Percentiles rank a stretch among this genome's conserved stretches.
These are phyloP conservation scores for Caenorhabditis panamensis DNA, from an alignment of 2,888 invertebrate genomes.

Conservation along the genomic window DNA sequence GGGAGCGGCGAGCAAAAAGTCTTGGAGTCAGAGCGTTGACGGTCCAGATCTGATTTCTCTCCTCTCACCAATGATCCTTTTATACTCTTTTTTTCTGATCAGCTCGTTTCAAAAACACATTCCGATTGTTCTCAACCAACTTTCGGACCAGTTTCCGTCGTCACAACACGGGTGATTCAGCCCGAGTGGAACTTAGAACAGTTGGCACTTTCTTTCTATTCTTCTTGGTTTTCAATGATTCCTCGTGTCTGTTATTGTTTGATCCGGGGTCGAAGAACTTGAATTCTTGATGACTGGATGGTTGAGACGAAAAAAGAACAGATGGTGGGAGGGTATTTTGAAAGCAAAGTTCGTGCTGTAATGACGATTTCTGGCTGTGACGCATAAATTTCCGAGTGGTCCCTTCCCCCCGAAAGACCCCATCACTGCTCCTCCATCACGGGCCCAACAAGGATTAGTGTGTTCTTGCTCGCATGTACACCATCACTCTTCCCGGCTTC, in stretches of 20 bases:
- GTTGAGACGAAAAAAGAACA: background rate
- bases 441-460: conserved; percentile 32
- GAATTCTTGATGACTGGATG: conserved; percentile 4
- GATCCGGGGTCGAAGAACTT: background rate
- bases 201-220: background rate
- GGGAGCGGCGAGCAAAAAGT: background rate
- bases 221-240: background rate
- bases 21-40: too few species aligned
- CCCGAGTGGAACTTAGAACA: background rate
- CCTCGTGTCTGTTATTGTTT: background rate
- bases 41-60: too few species aligned
- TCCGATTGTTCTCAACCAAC: background rate
- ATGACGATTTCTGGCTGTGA: too few species aligned
- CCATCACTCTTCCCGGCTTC: conserved; percentile 45
- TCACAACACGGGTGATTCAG: conserved; percentile 39
- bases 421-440: conserved; percentile 28
- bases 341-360: background rate
- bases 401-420: background rate
- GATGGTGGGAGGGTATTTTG: too few species aligned
- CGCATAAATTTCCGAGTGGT: too few species aligned
- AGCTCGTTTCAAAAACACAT: background rate
- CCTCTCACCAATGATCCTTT: background rate
- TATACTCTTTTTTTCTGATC: background rate
- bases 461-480: conserved; percentile 32
- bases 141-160: conserved; percentile 22